Evolutionary conservation across 2,888 invertebrate genomes (phyloP).

Genomic region (Acanthosepion lycidas): DNA sequence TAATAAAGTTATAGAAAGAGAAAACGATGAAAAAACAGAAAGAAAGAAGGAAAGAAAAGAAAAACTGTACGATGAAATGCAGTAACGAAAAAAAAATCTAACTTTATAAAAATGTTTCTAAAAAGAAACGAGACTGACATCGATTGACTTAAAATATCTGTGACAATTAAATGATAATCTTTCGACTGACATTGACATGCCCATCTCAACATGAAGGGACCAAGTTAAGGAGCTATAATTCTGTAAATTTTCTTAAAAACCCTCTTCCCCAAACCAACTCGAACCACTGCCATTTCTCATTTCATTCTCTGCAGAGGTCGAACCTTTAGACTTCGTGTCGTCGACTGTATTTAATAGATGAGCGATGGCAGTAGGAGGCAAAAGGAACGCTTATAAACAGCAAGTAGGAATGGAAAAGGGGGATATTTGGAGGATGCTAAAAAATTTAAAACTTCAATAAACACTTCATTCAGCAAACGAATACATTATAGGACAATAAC

Average conservation of each 20-base stretch:
- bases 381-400: neutral
- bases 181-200: neutral
- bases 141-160: neutral
- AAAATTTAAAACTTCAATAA: neutral
- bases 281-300: neutral
- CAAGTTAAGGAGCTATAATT: neutral
- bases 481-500: constrained; percentile 13
- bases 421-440: neutral
- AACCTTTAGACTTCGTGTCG: constrained; percentile 33
- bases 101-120: neutral
- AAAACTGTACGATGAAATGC: neutral
- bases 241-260: neutral
- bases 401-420: neutral
- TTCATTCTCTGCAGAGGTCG: neutral
- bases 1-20: neutral
- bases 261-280: neutral
- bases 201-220: neutral
- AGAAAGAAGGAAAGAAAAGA: too few species aligned
- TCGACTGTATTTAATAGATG: neutral
- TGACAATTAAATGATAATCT: neutral
- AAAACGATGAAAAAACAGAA: neutral
- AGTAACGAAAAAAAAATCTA: neutral
- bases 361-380: neutral
- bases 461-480: constrained; percentile 9
- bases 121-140: neutral